Percentiles rank a stretch among this genome's conserved stretches.
Evolutionary conservation across 2,888 invertebrate genomes (phyloP).

Genomic region (Eremobia ochroleuca): DNA sequence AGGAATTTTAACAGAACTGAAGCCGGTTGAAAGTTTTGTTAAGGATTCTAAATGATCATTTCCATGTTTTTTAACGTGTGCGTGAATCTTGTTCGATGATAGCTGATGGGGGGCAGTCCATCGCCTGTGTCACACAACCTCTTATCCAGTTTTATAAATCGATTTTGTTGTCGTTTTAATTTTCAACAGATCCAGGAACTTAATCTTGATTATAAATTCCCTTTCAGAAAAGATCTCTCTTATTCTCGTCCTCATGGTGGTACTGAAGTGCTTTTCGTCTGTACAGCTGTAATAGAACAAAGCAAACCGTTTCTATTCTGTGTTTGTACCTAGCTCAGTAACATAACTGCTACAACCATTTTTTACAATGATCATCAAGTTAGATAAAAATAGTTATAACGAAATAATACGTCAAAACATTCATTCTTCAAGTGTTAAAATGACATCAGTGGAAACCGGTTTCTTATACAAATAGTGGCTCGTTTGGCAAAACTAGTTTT

Average conservation of each 20-base stretch:
- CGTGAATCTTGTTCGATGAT: neutral
- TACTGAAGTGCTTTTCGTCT: neutral
- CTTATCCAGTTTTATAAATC: neutral
- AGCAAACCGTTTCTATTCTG: neutral
- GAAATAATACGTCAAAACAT: constrained; percentile 56
- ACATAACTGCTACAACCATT: neutral
- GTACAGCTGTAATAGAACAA: neutral
- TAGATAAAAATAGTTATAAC: constrained; percentile 17
- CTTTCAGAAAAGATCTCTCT: neutral
- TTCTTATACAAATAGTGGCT: constrained; percentile 51
- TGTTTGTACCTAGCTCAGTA: neutral
- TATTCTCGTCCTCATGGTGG: neutral
- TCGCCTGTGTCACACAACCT: too few species aligned
- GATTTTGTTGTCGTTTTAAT: neutral
- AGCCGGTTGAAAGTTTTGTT: neutral
- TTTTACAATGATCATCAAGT: constrained; percentile 1
- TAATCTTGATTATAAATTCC: neutral
- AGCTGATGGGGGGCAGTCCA: neutral
- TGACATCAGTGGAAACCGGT: constrained; percentile 72
- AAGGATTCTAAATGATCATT: neutral
- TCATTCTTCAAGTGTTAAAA: constrained; percentile 61
- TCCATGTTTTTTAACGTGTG: too few species aligned
- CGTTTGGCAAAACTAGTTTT: constrained; percentile 62
- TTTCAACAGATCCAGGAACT: neutral
- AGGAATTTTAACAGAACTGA: neutral